Base-by-base conservation (phyloP, 2,888 invertebrate species). In the Drosophila colorata region DNA sequence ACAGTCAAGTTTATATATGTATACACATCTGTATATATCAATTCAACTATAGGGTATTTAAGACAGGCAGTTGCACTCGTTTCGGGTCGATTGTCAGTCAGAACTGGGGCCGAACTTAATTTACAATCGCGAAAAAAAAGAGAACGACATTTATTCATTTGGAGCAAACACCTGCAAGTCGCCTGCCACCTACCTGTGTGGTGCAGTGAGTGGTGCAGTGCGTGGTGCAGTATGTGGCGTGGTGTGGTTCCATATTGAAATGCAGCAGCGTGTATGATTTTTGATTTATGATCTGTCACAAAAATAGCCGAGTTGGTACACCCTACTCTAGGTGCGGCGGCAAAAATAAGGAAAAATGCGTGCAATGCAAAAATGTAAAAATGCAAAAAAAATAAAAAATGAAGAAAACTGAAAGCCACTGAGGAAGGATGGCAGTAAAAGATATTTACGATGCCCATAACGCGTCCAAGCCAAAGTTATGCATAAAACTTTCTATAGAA, bases 241-340 rank as follows among this genome's bases (percentile, higher is more conserved):
- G 47, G 43, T 40, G 51, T 57, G 56, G 23, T 5, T 57, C 60
- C 47, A 66, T 61, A 80, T 81, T 73, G 68, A 81, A 80, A 70
- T 69, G 80, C 64, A 70, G 67, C 70, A 89, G 88, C 90, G 88
- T 91, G 78, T 91, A 91, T 90, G 88, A 91, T 90, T 91, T 85
- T 90, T 90, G 91, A 90, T 90, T 90, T 91, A 90, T 90, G 81
- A 83, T 85, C 87, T 89, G 89, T 89, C 89, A 90, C 90, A 81
- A 90, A 85, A 90, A 88, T 87, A 81, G 88, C 81, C 51, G 14
- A 80, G 78, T 55, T 25, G 52, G 49, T 64, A 60, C 55, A 40
- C 63, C 80, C 65, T 59, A 51, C 60, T 40, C 60, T 66, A 60
- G 66, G 49, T 65, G 56, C 60, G 58, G 70, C 69, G 38, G 43